These are phyloP conservation scores for Eurosta solidaginis DNA, from an alignment of 1,140 invertebrate genomes.

Conservation along the genomic window DNA sequence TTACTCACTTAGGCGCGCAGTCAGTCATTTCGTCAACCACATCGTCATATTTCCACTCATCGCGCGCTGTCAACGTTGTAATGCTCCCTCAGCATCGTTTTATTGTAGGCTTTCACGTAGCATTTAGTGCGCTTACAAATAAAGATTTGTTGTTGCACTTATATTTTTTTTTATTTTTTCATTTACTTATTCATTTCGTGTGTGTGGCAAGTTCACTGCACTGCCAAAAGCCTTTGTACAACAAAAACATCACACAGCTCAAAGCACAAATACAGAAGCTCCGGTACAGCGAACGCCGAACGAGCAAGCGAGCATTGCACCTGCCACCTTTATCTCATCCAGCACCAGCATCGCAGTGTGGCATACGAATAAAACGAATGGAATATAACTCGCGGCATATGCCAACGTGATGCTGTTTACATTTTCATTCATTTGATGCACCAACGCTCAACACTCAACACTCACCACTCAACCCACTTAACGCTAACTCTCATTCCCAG, in stretches of 20 bases:
- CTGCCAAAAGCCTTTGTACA: constrained; percentile 6
- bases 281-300: too few species aligned
- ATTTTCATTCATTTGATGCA: constrained; percentile 13
- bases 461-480: too few species aligned
- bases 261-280: not conserved
- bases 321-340: not conserved
- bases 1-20: not conserved
- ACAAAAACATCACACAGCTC: not conserved
- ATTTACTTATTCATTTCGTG: too few species aligned
- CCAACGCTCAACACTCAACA: too few species aligned
- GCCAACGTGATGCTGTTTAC: not conserved
- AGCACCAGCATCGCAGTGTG: too few species aligned
- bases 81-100: not conserved
- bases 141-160: constrained; percentile 18
- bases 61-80: not conserved
- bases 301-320: not conserved
- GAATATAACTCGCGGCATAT: not conserved
- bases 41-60: constrained; percentile 1
- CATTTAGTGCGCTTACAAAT: constrained; percentile 7
- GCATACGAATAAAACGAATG: too few species aligned
- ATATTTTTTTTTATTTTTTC: constrained; percentile 1
- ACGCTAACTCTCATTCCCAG: too few species aligned
- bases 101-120: constrained; percentile 5
- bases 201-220: constrained; percentile 22
- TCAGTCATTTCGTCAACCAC: constrained; percentile 8